Percentiles rank a stretch among this genome's conserved stretches.
Evolutionary conservation across 2,113 vertebrate species (phyloP).

Genomic region (Chlorocebus sabaeus): DNA sequence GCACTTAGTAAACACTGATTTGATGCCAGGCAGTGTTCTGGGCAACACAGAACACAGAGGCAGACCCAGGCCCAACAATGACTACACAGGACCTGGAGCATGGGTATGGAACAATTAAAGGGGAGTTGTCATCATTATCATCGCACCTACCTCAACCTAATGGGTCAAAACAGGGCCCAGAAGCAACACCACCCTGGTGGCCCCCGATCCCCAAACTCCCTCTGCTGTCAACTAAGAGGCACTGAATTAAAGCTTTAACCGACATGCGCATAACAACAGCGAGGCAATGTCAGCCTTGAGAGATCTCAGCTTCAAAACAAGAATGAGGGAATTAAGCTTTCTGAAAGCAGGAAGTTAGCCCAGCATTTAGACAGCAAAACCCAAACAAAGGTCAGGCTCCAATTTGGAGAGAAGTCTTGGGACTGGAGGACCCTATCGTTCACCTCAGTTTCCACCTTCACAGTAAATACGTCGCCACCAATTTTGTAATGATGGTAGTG

Average conservation of each 20-base stretch:
- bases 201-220: not conserved
- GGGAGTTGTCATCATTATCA: not conserved
- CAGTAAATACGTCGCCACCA: not conserved
- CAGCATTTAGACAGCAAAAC: not conserved
- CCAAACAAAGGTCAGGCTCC: not conserved
- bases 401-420: not conserved
- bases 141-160: not conserved
- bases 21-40: not conserved
- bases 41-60: not conserved
- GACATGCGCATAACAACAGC: fast-evolving
- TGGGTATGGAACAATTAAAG: not conserved
- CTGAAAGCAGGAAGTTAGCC: not conserved
- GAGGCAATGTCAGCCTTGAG: no score
- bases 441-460: not conserved
- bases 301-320: not conserved
- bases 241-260: not conserved
- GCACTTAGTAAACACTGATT: not conserved
- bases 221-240: not conserved
- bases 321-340: not conserved
- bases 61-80: not conserved
- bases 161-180: not conserved
- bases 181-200: not conserved
- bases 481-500: not conserved
- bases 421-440: no score
- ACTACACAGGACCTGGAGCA: no score